Conservation (phyloP, 2,113 vertebrate genomes). For the Sphyrna mokarran region DNA sequence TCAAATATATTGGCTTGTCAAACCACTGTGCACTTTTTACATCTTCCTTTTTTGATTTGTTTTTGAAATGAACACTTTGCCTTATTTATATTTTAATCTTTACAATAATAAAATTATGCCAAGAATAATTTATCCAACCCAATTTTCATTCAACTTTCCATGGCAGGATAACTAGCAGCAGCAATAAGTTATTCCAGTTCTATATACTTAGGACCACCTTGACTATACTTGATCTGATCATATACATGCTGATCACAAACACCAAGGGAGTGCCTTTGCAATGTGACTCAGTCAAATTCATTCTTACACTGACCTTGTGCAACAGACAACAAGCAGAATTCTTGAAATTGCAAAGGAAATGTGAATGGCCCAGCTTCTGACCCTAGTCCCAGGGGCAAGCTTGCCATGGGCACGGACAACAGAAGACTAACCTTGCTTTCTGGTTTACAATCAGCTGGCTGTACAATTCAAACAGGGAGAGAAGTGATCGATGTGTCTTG, state of each 20-base stretch:
- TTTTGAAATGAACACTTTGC: background rate
- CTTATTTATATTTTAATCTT: background rate
- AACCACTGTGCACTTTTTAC: background rate
- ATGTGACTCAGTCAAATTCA: background rate
- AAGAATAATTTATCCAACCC: background rate
- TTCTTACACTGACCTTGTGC: background rate
- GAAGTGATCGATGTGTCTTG: background rate
- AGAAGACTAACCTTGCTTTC: background rate
- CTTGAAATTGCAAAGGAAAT: background rate
- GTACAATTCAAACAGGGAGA: background rate
- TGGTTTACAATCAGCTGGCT: background rate
- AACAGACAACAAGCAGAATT: background rate
- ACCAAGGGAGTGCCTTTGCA: background rate
- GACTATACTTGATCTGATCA: background rate
- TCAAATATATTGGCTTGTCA: background rate
- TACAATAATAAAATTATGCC: background rate
- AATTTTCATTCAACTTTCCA: background rate
- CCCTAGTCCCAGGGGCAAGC: background rate
- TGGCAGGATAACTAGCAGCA: background rate
- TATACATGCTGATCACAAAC: background rate
- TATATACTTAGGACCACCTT: background rate
- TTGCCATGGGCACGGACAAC: background rate
- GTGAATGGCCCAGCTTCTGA: background rate
- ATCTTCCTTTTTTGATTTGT: background rate
- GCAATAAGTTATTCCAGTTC: background rate